Base-by-base conservation (phyloP, 2,113 vertebrate genomes). In the Trachemys scripta region DNA sequence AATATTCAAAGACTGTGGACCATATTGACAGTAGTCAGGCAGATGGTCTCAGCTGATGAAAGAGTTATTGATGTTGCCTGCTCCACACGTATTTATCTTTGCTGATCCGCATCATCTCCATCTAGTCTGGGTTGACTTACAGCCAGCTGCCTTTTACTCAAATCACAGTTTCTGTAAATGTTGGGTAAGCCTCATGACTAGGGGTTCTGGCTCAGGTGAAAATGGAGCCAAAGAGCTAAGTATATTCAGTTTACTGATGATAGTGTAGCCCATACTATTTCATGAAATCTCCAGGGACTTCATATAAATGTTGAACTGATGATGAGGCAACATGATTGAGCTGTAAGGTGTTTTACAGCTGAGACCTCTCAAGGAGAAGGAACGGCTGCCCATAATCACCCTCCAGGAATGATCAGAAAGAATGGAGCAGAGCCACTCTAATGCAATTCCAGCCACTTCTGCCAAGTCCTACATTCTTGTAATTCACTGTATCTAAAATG, bases 281-380 rank as follows among this genome's bases (percentile, higher is more conserved):
- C 93, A 93, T 91, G 83, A 90, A 87, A 87, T 97, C 96, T 95
- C 81, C 83, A 97, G 76, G 91, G 92, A 72, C 85, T 96, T 94
- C 81, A 50, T 86, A 47, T 82, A 94, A 96, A 96, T 96, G 83
- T 82, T 56, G 78, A 95, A 93, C 96, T 95, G 96, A 92, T 97
- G 96, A 97, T 97, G 96, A 97, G 88, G 93, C 65, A 95, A 89
- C 85, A 91, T 49, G 79, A 94, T 80, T 10, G 49, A 83, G 94
- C 84, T 89, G 87, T 91, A 86, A 81, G 95, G 87, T 95, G 93
- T 90, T 88, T 97, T 82, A 91, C 89, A 91, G 92, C 94, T 97
- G 94, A 96, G 90, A 0, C 5, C 65, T 84, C 93, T 96, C 85
- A 87, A 94, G 92, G 81, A 93, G 85, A 90, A 38, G 69, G 57